A percentile compares a stretch with the other conserved stretches of the same genome.
Conservation (phyloP, 2,888 invertebrate species). For the Drosophila rellima region DNA sequence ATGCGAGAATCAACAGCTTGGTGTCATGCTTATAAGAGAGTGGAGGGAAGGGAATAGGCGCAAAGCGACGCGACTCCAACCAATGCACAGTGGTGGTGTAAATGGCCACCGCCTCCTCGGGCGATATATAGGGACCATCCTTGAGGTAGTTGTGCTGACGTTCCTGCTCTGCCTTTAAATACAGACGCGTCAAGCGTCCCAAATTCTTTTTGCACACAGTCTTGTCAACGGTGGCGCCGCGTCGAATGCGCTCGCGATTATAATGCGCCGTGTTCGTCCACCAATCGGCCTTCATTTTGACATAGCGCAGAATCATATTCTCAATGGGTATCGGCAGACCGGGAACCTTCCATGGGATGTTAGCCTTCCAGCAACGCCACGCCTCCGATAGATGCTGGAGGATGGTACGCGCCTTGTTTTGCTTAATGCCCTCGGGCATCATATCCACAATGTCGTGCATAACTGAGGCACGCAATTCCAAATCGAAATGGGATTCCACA, state of each 20-base stretch:
- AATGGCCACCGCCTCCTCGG: slow-evolving; percentile 99
- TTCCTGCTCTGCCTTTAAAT: slow-evolving; percentile 99
- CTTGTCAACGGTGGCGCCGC: slow-evolving; percentile 99
- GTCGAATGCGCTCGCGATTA: slow-evolving; percentile 98
- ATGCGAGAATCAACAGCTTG: slow-evolving; percentile 97
- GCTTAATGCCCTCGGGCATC: slow-evolving; percentile 99
- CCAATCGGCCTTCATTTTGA: slow-evolving; percentile 99
- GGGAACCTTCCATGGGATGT: slow-evolving; percentile 99
- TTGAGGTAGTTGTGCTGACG: slow-evolving; percentile 99
- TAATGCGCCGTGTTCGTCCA: slow-evolving; percentile 99
- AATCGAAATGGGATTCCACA: slow-evolving; percentile 99
- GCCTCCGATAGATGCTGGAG: slow-evolving; percentile 99
- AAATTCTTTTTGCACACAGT: slow-evolving; percentile 99
- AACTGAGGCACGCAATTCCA: slow-evolving; percentile 98
- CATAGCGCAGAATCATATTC: slow-evolving; percentile 99
- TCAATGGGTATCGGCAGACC: slow-evolving; percentile 99
- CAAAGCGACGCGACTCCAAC: slow-evolving; percentile 99
- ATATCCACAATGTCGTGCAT: slow-evolving; percentile 99
- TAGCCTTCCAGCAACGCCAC: slow-evolving; percentile 99
- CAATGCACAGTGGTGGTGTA: slow-evolving; percentile 99
- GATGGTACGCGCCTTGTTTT: slow-evolving; percentile 99
- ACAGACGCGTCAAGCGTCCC: slow-evolving; percentile 97
- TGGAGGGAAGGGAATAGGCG: slow-evolving; percentile 99
- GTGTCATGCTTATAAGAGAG: slow-evolving; percentile 99
- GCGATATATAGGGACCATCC: slow-evolving; percentile 99